A percentile compares a stretch with the other conserved stretches of the same genome.
phyloP scores from a whole-genome alignment of 2,888 invertebrate genomes.

The Agonopterix arenella region DNA sequence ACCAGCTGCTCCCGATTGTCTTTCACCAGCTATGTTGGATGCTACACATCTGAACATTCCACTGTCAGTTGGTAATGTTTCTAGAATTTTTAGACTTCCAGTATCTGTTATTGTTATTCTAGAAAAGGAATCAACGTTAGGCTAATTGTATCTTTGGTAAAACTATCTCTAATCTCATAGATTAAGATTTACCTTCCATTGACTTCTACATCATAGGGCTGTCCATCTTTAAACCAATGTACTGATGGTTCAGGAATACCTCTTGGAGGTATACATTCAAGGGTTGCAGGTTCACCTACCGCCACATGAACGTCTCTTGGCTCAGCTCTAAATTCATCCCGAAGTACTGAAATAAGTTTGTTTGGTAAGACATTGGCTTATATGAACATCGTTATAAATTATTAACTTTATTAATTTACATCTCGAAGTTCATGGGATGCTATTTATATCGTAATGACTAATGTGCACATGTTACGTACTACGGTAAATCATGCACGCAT shows the following conservation, averaged over 20 bases:
- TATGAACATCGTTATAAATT: too few relatives aligned
- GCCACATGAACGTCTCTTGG: slow-evolving; percentile 95
- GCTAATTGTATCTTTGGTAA: neutral
- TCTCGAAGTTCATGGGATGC: too few relatives aligned
- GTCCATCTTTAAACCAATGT: slow-evolving; percentile 90
- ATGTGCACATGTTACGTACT: too few relatives aligned
- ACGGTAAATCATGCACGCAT: too few relatives aligned
- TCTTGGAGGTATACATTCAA: slow-evolving; percentile 96
- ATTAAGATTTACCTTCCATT: slow-evolving; percentile 76
- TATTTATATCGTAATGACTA: too few relatives aligned
- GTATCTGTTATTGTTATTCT: slow-evolving; percentile 90
- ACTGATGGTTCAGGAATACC: slow-evolving; percentile 97
- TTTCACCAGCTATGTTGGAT: slow-evolving; percentile 91
- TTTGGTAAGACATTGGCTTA: neutral
- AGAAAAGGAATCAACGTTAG: slow-evolving; percentile 23
- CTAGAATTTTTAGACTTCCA: slow-evolving; percentile 93
- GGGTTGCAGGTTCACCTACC: slow-evolving; percentile 92
- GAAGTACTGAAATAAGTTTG: slow-evolving; percentile 82
- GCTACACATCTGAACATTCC: slow-evolving; percentile 95
- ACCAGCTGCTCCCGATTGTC: slow-evolving; percentile 88
- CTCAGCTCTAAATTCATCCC: slow-evolving; percentile 95
- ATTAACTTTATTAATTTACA: too few relatives aligned
- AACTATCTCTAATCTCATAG: neutral
- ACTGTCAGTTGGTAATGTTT: slow-evolving; percentile 92
- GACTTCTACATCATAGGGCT: slow-evolving; percentile 77